Evolutionary conservation across 2,113 vertebrate species (phyloP).

Genomic region (Passerina amoena): DNA sequence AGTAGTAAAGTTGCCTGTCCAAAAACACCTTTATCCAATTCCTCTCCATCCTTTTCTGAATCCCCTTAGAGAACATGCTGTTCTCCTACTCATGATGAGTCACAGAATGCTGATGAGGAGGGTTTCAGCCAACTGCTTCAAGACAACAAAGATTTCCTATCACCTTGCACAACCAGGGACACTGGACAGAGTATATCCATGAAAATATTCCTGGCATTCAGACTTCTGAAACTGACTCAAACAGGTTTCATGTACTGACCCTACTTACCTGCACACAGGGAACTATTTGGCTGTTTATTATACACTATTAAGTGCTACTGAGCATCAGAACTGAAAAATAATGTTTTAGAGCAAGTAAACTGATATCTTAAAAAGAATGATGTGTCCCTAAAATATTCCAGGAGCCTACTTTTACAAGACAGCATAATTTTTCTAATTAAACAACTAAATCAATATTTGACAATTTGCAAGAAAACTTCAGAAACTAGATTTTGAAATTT

Average conservation of each 20-base stretch:
- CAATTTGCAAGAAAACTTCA: background rate
- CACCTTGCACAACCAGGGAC: background rate
- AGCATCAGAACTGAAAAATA: background rate
- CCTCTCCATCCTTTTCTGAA: background rate
- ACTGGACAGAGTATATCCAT: background rate
- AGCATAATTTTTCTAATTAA: background rate
- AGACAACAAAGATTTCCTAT: background rate
- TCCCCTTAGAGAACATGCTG: background rate
- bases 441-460: background rate
- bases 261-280: background rate
- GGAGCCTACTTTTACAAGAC: background rate
- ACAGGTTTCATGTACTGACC: background rate
- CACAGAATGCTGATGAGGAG: background rate
- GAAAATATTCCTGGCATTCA: background rate
- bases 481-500: background rate
- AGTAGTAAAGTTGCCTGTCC: background rate
- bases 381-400: background rate
- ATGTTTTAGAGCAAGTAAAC: background rate
- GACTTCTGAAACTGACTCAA: background rate
- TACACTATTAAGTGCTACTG: background rate
- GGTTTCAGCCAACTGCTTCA: background rate
- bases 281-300: background rate
- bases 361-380: accelerated
- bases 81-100: background rate
- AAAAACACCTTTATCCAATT: background rate